Percentiles rank a stretch among this genome's conserved stretches.
phyloP scores from a whole-genome alignment of 2,888 invertebrate species.

The Laothoe populi region DNA sequence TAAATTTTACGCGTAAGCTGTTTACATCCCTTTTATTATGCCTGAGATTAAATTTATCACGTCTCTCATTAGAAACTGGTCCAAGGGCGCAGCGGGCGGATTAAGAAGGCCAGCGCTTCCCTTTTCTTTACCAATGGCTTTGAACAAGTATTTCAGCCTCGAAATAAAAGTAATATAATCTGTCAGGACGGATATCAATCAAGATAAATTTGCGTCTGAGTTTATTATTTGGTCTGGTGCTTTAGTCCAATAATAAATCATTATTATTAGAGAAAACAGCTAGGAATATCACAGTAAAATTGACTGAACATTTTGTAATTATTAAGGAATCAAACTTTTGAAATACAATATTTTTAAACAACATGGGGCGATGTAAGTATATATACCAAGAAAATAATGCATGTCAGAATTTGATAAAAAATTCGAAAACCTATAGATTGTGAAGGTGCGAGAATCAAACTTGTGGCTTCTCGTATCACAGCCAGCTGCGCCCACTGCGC shows the following conservation, averaged over 20 bases:
- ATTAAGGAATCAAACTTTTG: no score
- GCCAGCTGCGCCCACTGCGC: no score
- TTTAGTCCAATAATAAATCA: neutral
- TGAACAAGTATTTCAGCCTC: neutral
- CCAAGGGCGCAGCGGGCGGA: conserved; percentile 5
- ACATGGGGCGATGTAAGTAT: no score
- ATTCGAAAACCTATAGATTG: no score
- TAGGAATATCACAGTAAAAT: no score
- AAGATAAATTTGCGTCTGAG: neutral
- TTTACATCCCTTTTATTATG: neutral
- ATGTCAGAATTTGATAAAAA: no score
- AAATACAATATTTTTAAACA: no score
- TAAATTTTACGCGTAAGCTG: neutral
- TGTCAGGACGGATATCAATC: neutral
- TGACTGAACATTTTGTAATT: no score
- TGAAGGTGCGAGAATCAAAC: no score
- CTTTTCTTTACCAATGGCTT: neutral
- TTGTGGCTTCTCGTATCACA: no score
- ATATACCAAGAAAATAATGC: no score
- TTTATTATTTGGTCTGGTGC: neutral
- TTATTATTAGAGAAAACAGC: neutral
- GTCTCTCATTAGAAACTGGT: conserved; percentile 6
- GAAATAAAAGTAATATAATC: neutral
- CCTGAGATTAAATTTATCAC: conserved; percentile 3
- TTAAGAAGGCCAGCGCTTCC: conserved; percentile 3